Evolutionary conservation across 2,113 vertebrate genomes (phyloP).

Genomic region (Taurulus bubalis): DNA sequence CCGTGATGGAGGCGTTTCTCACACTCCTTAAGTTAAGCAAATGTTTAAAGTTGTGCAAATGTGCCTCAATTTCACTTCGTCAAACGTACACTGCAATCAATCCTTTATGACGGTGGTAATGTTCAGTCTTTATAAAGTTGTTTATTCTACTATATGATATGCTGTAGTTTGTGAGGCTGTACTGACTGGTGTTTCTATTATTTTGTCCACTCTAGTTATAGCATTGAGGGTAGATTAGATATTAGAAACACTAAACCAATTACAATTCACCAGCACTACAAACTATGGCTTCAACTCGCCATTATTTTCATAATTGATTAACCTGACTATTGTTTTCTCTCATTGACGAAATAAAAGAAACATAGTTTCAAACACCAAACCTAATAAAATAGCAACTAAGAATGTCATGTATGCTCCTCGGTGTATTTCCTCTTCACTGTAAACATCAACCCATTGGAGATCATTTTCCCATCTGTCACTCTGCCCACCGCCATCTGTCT

Average conservation of each 20-base stretch:
- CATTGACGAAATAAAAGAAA: neutral
- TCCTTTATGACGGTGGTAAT: neutral
- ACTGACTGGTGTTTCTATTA: neutral
- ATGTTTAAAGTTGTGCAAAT: neutral
- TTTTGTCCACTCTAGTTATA: neutral
- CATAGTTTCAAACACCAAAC: neutral
- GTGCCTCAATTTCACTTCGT: neutral
- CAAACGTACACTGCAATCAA: neutral
- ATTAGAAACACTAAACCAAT: neutral
- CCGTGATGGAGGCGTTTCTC: neutral
- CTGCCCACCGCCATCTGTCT: conserved; percentile 62
- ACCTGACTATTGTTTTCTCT: neutral
- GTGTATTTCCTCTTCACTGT: conserved; percentile 23
- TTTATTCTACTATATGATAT: neutral
- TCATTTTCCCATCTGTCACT: conserved; percentile 54
- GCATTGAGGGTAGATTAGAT: neutral
- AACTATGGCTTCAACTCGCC: neutral
- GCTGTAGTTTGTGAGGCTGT: neutral
- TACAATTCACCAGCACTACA: neutral
- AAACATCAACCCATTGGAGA: conserved; percentile 40
- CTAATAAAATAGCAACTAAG: neutral
- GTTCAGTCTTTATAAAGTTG: neutral
- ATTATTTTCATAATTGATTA: neutral
- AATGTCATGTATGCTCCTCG: conserved; percentile 6
- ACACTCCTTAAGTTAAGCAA: neutral